Percentiles rank a stretch among this genome's conserved stretches.
Evolutionary conservation across 2,888 invertebrate genomes (phyloP).

Genomic region (Trichogramma dendrolimi): DNA sequence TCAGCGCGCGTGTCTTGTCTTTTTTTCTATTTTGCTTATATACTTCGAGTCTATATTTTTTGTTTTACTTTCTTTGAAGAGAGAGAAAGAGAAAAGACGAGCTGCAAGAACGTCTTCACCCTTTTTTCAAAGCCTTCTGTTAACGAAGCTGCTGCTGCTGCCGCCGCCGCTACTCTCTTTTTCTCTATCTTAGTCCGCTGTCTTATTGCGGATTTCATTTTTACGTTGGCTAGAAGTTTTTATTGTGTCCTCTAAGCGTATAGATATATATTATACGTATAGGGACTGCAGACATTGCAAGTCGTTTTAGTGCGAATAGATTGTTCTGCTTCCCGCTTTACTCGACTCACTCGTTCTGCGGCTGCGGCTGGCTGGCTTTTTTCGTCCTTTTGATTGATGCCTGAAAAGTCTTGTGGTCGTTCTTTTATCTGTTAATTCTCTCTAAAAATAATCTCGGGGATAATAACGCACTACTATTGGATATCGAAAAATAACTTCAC

Average conservation of each 20-base stretch:
- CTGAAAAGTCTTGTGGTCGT: no score
- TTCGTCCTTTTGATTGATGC: no score
- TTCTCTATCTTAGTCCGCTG: constrained; percentile 6
- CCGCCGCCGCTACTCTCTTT: constrained; percentile 5
- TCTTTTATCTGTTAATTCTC: no score
- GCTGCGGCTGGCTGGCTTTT: no score
- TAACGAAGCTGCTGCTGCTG: constrained; percentile 12
- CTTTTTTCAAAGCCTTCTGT: constrained; percentile 20
- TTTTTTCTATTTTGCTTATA: neutral
- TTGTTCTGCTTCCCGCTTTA: no score
- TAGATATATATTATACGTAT: no score
- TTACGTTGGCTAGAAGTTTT: constrained; percentile 16
- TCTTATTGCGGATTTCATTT: constrained; percentile 17
- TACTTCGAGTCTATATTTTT: constrained; percentile 3
- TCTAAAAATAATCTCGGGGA: no score
- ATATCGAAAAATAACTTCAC: no score
- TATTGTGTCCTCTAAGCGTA: constrained; percentile 9
- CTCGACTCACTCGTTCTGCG: no score
- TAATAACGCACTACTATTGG: no score
- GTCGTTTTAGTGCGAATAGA: no score
- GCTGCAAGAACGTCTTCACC: constrained; percentile 6
- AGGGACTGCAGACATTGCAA: no score
- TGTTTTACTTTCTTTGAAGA: constrained; percentile 19
- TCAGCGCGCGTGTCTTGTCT: constrained; percentile 8
- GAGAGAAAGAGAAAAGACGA: neutral